Conservation (phyloP, 92 coral and sea anemone genomes). For the Heliopora coerulea region DNA sequence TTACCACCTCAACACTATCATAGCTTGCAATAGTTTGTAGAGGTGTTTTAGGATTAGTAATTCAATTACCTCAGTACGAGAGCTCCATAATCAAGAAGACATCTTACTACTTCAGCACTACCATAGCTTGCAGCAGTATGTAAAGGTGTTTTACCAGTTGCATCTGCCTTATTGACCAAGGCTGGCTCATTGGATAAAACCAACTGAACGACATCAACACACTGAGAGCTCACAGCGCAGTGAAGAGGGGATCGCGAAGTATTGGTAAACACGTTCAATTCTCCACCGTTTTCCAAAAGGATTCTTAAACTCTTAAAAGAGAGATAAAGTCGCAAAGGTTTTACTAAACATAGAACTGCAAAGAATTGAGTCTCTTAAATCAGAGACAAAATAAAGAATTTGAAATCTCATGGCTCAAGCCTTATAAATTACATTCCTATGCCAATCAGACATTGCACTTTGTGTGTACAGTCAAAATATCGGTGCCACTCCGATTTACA, state of each 20-base stretch:
- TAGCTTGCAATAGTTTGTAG: too few species aligned
- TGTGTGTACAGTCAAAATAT: too few species aligned
- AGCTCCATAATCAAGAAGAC: conserved; percentile 36
- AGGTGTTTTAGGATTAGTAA: too few species aligned
- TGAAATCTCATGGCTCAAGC: too few species aligned
- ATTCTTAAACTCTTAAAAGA: conserved; percentile 12
- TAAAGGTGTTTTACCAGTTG: conserved; percentile 34
- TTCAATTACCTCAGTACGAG: conserved; percentile 10
- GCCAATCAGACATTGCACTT: too few species aligned
- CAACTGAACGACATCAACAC: conserved; percentile 18
- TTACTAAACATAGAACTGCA: too few species aligned
- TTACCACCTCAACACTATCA: too few species aligned
- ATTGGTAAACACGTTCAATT: conserved; percentile 21
- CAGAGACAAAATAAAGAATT: too few species aligned
- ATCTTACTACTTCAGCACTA: conserved; percentile 4
- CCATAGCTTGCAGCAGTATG: conserved; percentile 39
- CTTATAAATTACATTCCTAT: too few species aligned
- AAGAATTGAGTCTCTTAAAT: too few species aligned
- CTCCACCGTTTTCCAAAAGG: conserved; percentile 17
- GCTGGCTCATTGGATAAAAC: conserved; percentile 18
- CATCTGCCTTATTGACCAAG: conserved; percentile 35
- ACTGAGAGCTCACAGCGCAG: conserved; percentile 31
- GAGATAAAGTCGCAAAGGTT: background rate
- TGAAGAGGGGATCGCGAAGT: conserved; percentile 27
- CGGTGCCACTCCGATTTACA: too few species aligned